phyloP scores from a whole-genome alignment of 2,113 vertebrate species.

The Malurus alboscapulatus region DNA sequence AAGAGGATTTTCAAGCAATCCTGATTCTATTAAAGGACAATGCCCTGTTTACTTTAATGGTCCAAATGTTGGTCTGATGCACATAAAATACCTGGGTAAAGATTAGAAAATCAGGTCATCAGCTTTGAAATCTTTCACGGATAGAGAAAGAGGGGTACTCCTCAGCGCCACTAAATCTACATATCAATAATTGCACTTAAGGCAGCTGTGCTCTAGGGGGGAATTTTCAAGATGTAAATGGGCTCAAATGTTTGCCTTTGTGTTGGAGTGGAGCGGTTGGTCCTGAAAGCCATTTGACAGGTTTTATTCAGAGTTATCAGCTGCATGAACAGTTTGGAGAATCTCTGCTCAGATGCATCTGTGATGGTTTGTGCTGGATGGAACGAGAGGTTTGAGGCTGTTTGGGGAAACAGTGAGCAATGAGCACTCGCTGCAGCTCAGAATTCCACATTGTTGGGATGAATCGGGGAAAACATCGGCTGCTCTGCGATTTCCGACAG shows the following conservation, averaged over 20 bases:
- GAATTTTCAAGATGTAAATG: conserved; percentile 27
- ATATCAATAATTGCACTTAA: not conserved
- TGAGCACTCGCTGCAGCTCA: conserved; percentile 44
- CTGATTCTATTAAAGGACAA: not conserved
- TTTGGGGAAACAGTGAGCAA: conserved; percentile 52
- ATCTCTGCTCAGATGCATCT: conserved; percentile 10
- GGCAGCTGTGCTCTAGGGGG: not conserved
- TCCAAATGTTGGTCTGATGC: not conserved
- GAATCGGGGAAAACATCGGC: conserved; percentile 61
- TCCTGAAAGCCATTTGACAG: conserved; percentile 32
- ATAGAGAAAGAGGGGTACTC: not conserved
- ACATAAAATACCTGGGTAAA: not conserved
- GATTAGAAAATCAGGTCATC: not conserved
- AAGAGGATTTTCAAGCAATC: conserved; percentile 12
- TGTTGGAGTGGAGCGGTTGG: conserved; percentile 6
- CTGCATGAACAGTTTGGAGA: conserved; percentile 40
- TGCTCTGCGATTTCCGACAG: conserved; percentile 48
- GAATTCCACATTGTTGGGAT: conserved; percentile 46
- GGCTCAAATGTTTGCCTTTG: not conserved
- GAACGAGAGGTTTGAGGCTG: not conserved
- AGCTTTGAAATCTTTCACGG: not conserved
- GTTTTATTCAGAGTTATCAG: conserved; percentile 43
- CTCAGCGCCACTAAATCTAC: not conserved
- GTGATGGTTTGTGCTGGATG: not conserved
- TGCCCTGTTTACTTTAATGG: conserved; percentile 5